Base-by-base conservation (phyloP, 2,113 vertebrate genomes). In the Serranochromis macrocephalus region DNA sequence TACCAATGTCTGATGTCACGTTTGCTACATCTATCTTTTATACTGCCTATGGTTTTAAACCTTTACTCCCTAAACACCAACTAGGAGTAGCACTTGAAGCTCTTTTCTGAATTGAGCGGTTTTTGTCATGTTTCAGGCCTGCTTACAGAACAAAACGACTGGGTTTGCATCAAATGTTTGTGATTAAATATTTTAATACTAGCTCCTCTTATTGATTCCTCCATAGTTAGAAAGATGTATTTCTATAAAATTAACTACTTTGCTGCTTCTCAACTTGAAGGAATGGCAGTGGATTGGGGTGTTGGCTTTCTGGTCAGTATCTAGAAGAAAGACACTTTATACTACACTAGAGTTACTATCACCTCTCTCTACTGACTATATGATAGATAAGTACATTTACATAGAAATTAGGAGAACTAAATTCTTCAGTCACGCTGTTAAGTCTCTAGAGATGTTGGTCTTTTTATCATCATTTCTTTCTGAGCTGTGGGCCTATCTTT, bases 351-450 rank as follows among this genome's bases (percentile, higher is more conserved):
- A 31, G 14, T 19, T 75, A 75, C 10, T 29, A 49, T 75, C 42
- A 75, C 42, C 4, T 31, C 42, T 49, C 71, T 49, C 71, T 8
- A 0, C 40, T 47, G 68, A 75, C 40, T 75, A 5, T 29, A 75
- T 47, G 55, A 13, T 19, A 45, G 54, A 33, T 3, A 80, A 49
- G 42, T 19, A 19, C 71, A 78, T 78, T 78, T 78, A n/a, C 26
- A 78, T 45, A 81, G 24, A 87, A 85, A 57, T 80, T 6, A 82
- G 16, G 12, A 49, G 19, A 82, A 84, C 12, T 58, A 53, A 84
- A 89, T 80, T 57, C 16, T 73, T 47, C 45, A 54, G 21, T 78
- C 5, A 19, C 3, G 11, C 7, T n/a, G 2, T 78, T 13, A 78
- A n/a, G 21, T 57, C 40, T 80, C 19, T 12, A 4, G 29, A 88